A percentile compares a stretch with the other conserved stretches of the same genome.
phyloP scores from a whole-genome alignment of 2,113 vertebrate genomes.

The Harpagus bidentatus region DNA sequence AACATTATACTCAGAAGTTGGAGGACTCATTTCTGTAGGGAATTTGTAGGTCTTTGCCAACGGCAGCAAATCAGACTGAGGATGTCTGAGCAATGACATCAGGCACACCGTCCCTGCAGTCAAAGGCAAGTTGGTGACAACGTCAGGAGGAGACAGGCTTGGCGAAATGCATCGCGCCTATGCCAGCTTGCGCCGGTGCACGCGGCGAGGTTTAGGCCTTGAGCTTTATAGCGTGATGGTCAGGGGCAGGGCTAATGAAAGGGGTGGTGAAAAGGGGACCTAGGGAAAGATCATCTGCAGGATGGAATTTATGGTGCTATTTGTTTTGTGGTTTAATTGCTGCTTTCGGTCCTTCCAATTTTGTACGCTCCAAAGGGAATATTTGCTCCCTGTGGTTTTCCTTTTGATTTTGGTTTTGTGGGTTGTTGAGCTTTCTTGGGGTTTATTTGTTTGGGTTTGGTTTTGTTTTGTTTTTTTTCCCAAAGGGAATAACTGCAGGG shows the following conservation, averaged over 20 bases:
- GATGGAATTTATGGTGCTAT: neutral
- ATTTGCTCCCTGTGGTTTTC: neutral
- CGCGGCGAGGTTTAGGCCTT: neutral
- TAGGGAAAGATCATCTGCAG: neutral
- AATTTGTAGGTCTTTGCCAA: neutral
- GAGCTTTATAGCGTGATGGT: neutral
- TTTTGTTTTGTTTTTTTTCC: neutral
- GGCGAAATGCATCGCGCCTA: neutral
- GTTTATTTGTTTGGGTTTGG: neutral
- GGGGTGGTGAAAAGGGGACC: neutral
- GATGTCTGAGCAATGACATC: slow-evolving; percentile 40
- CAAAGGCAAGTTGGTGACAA: neutral
- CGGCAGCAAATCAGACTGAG: neutral
- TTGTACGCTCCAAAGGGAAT: neutral
- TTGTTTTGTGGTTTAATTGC: slow-evolving; percentile 10
- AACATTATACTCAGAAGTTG: neutral
- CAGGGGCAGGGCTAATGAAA: neutral
- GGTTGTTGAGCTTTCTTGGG: neutral
- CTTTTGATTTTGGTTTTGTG: neutral
- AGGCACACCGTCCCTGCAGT: neutral
- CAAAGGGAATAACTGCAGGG: neutral
- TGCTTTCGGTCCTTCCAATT: neutral
- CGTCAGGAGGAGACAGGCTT: neutral
- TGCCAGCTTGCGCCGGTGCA: neutral
- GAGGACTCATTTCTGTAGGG: neutral